A percentile compares a stretch with the other conserved stretches of the same genome.
phyloP scores from a whole-genome alignment of 2,888 invertebrate genomes.

The Parasteatoda lunata region DNA sequence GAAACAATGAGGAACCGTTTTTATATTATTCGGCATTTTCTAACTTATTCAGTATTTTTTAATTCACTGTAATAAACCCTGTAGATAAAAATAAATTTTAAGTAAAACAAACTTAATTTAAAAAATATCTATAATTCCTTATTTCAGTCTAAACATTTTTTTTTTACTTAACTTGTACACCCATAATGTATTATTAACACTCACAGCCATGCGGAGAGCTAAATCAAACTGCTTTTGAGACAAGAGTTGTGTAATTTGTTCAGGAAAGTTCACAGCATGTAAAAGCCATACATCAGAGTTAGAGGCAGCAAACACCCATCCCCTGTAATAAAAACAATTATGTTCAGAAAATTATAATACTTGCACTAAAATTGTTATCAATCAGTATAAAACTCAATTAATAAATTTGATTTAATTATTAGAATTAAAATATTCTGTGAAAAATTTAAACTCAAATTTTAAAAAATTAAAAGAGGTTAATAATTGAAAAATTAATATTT shows the following conservation, averaged over 20 bases:
- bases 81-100: not conserved
- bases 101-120: not conserved
- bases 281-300: conserved; percentile 92
- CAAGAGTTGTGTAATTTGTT: conserved; percentile 88
- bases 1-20: too few relatives aligned
- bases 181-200: not conserved
- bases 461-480: not conserved
- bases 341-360: not conserved
- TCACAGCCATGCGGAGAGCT: conserved; percentile 88
- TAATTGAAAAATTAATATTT: not conserved
- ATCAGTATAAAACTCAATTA: not conserved
- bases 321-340: conserved; percentile 74
- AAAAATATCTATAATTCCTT: not conserved
- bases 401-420: not conserved
- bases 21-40: too few relatives aligned
- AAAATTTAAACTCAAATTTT: not conserved
- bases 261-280: conserved; percentile 84
- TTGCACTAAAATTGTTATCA: not conserved
- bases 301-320: conserved; percentile 89
- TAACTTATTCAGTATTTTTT: too few relatives aligned
- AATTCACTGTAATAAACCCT: too few relatives aligned
- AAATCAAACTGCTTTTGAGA: conserved; percentile 94
- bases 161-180: too few relatives aligned
- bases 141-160: not conserved
- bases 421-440: not conserved